Evolutionary conservation across 2,113 vertebrate genomes (phyloP), one percentile per base, ranked within the genome.

Genomic region (Pseudolaguvia tuberculata): DNA sequence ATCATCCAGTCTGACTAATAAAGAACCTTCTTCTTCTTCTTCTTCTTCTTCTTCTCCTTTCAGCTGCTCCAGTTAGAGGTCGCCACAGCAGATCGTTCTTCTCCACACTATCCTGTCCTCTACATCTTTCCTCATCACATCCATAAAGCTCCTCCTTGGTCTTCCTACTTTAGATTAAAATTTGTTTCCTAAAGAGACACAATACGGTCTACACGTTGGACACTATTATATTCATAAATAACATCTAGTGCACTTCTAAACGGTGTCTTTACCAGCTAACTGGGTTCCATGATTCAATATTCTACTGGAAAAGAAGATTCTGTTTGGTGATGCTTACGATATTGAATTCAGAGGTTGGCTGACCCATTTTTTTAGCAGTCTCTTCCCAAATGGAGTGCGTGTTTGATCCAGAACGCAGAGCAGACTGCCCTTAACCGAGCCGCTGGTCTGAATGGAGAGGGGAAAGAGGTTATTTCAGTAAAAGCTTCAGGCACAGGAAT

Each of bases 391-490:
- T 0, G 88, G 80, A 62, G 95, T 96, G 84, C 82, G 91, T 14
- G 94, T 96, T 81, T 96, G 95, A 86, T 99, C 93, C 87, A 99
- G 85, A 78, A 97, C 92, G 96, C 95, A 98, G 63, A 99, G 78
- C 17, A 99, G 87, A 85, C 96, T 99, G 76, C 95, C 96, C 85
- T 86, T 95, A 73, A 87, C 88, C 79, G 91, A 89, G 78, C 90
- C 86, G 80, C 97, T 93, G 63, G 94, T 96, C 97, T 99, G 76
- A 35, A 79, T 82, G 52, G 11, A 77, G 79, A n/a, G 72, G 73
- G 23, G 79, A 52, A 77, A 23, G 20, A 53, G 75, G 55, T 68
- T 21, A 57, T 77, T 69, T 70, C 51, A 23, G 51, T 57, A 57
- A 35, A 45, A 52, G 65, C 74, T 15, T 39, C 29, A 57, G 27